Evolutionary conservation across 2,888 invertebrate species (phyloP), one percentile per base, ranked within the genome.

Genomic region (Litoditis marina): DNA sequence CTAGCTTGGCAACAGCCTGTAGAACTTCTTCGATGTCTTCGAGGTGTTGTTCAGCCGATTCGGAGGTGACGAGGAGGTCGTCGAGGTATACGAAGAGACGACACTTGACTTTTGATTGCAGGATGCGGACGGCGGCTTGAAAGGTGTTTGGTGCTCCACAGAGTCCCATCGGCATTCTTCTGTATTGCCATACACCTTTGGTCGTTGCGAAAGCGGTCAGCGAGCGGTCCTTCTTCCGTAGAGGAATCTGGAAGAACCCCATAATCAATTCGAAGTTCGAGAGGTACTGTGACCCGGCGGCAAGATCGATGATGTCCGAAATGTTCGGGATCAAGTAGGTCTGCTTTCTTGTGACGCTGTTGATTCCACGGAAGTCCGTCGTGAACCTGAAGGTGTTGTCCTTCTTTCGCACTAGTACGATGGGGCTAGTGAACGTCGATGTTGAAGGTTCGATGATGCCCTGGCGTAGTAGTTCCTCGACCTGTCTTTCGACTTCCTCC

Each of bases 181-280:
- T 19, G 47, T 57, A 74, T 42, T 74, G 66, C 25, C 55, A 74
- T 4, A 62, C 27, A 1, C 74, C 74, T 19, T 34, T 28, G 0
- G 55, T 54, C 1, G 68, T 69, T 1, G 62, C 50, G 57, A 75
- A 75, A 0, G 75, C 72, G 0, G 74, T 75, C 7, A 66, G 47
- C 4, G 54, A 54, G 22, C 64, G 51, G 53, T 70, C 68, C 13
- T 42, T 27, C 30, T 57, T 27, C 22, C 47, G 39, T 34, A 74
- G 52, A 0, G 34, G 44, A 11, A 74, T 60, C 57, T 74, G 72
- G 39, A 66, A 68, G 34, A 70, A 74, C 30, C 68, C 71, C 19
- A 46, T n/a, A 4, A 42, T 19, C 1, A 75, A 25, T 47, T 74
- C 74, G 34, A 74, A 53, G 22, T 56, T 62, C 0, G 65, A 34